Evolutionary conservation across 2,113 vertebrate genomes (phyloP), one percentile per base, ranked within the genome.

Genomic region (Ariopsis seemanni): DNA sequence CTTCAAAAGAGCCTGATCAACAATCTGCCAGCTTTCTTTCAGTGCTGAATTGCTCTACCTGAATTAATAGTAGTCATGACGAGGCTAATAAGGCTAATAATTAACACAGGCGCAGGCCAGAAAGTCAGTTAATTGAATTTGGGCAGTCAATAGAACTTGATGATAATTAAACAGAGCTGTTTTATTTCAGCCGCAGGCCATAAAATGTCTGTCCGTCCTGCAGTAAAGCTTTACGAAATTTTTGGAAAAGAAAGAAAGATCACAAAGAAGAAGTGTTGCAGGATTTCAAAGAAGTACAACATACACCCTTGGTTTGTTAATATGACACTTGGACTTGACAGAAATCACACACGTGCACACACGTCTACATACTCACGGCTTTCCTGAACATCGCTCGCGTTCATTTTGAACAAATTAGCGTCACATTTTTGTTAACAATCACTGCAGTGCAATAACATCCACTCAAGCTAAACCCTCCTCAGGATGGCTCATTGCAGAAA

Each of bases 321-420:
- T 55, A 27, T 8, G 15, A 22, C 53, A 48, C 50, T 57, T 75
- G 18, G 10, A 34, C 20, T 77, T 42, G 58, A 86, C 72, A 25
- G 12, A 34, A 71, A 42, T 42, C 42, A 42, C 42, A 42, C 42
- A 42, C 60, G 58, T 5, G 30, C 48, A 11, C 74, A 30, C 11
- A 2, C 12, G 71, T 17, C 90, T 88, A 89, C 91, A 89, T 82
- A 89, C 89, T 90, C 91, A 91, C 89, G 69, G 82, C 77, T 83
- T 71, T 85, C 60, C 78, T 7, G 18, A 67, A 86, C 83, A 87
- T 88, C 80, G 10, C 83, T 69, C 57, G 48, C 63, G n/a, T 52
- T 22, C 75, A 60, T 60, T 53, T 48, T 15, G 72, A 77, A 79
- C 55, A 77, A 77, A 86, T 58, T 53, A 84, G 53, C 88, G 63